Evolutionary conservation across 2,888 invertebrate genomes (phyloP), one percentile per base, ranked within the genome.

Genomic region (Eulithis prunata): DNA sequence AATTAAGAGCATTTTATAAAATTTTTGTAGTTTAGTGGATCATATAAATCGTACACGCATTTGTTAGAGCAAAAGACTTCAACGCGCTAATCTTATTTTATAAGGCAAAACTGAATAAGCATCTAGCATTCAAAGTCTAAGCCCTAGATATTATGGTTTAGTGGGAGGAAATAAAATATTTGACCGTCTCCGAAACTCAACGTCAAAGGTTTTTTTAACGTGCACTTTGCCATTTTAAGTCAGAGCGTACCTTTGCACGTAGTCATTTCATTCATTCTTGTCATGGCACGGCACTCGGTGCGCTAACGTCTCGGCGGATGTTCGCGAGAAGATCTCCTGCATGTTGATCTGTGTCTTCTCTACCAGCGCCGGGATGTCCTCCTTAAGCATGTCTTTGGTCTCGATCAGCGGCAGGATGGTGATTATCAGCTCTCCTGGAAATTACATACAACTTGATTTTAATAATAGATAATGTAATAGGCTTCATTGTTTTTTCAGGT

Each of bases 391-490:
- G 45, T 94, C 94, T 66, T 94, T 90, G 0, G 97, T 96, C 71
- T 95, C 91, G 69, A 97, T 95, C 69, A 95, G 90, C 0, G 97
- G 97, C 73, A 97, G 86, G 79, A 97, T 95, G 43, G 95, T 94
- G 65, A 97, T 95, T 57, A 95, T 94, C 70, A 95, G 94, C 72
- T 95, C 94, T 43, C 97, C 97, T 94, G 86, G 28, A 76, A 78
- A 66, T 8, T 7, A 3, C 5, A 70, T 46, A 46, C 32, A 32
- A 32, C 32, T 21, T 21, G 21, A 21, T 21, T 21, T 21, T 21
- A 21, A 21, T 21, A 21, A 21, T 21, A 21, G 21, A 21, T 21
- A n/a, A 21, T 21, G 21, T 21, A 21, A 21, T 21, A 21, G 21
- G 21, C 21, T 21, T 21, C 21, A 21, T 21, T 21, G 21, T 21